Base-by-base conservation (phyloP, 2,113 vertebrate species). In the Regulus satrapa region DNA sequence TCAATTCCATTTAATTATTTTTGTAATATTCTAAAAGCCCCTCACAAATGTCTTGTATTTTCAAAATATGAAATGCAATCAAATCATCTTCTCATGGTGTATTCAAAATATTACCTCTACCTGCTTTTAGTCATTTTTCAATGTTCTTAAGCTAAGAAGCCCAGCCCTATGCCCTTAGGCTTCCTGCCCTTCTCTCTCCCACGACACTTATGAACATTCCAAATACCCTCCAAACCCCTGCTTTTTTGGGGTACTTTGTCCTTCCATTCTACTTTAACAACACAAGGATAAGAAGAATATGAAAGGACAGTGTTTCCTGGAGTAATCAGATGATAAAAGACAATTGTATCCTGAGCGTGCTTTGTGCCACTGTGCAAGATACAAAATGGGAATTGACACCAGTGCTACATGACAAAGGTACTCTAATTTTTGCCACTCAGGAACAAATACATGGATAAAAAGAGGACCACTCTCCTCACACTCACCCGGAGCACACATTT, bases 81-180 rank as follows among this genome's bases (percentile, higher is more conserved):
- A 6, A 56, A 48, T 40, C 18, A 38, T 51, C 13, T 43, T 82
- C 64, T 69, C 24, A 58, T 82, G 45, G 11, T 6, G 20, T 29
- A 40, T 48, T 46, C 46, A 48, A 54, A 74, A 25, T 59, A 48
- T 17, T 43, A 66, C 9, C 10, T 46, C 25, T 40, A 61, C 8
- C 3, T 26, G 18, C 16, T 74, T 85, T 64, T 17, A 51, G 10
- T 55, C 4, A 40, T 69, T 74, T 23, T 61, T 9, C 10, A 54
- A n/a, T 14, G 2, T 6, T 73, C 54, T 59, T 12, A 64, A 46
- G 18, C 19, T 58, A 15, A 12, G 21, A 73, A 58, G 6, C n/a
- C n/a, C n/a, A n/a, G n/a, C n/a, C n/a, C n/a, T n/a, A 67, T 1
- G 1, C 8, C 6, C 48, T 61, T 3, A 24, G 26, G 7, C 28